Base-by-base conservation (phyloP, 92 coral and sea anemone species). In the Blastomussa wellsi region DNA sequence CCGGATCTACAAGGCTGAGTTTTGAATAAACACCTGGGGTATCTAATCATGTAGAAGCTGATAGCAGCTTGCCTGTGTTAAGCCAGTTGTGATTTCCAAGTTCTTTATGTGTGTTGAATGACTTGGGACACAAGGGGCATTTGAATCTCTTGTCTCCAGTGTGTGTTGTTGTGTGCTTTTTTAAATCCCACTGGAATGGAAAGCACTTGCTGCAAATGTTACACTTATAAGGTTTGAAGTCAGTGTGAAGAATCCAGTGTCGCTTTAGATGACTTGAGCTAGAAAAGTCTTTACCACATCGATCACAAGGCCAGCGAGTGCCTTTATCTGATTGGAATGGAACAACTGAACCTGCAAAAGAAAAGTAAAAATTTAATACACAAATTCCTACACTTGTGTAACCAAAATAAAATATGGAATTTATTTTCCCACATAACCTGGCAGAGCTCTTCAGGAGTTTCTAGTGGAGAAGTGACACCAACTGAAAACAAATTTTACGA, bases 181-280 rank as follows among this genome's bases (percentile, higher is more conserved):
- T 92, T 79, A 92, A 84, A 42, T 92, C 93, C 95, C 95, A 92
- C 10, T 92, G 93, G 60, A 92, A 92, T 11, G 93, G 86, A 71
- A 92, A 92, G 66, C 84, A 44, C 52, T 90, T 92, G 74, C 17
- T 48, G 72, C 95, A 90, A 20, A 92, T 83, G 5, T 62, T 67
- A 72, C 95, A 92, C 75, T 90, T 84, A 82, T 87, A 85, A 15
- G 95, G 95, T 79, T 82, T 90, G 88, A 92, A 92, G 82, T 87
- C 85, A 10, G 95, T 92, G 91, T 92, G 93, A 0, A 92, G 90
- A 35, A 92, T 92, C 95, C 95, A 92, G 79, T 92, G 95, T 37
- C 93, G 85, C 59, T 88, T 92, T 4, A 92, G 84, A 87, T 92
- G 95, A 60, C 93, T 90, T 14, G 95, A 60, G 60, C 91, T 90